Evolutionary conservation across 2,797 vertebrate species (phyloP).

Genomic region (Glyptemys insculpta): DNA sequence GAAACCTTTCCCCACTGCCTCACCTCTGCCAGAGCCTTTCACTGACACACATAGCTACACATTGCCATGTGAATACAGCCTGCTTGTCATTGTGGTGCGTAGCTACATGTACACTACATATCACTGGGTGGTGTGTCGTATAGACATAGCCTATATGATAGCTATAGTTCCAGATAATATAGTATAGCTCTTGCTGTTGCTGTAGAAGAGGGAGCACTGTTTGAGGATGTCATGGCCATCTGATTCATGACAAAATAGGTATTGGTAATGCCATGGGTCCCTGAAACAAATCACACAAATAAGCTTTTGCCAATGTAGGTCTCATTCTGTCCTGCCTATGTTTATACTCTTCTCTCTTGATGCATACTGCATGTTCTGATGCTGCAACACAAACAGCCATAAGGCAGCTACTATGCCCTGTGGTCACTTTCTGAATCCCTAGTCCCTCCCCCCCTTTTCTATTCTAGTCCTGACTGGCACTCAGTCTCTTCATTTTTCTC

Average conservation of each 20-base stretch:
- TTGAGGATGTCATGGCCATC: conserved; percentile 41
- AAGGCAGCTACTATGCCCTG: background rate
- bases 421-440: background rate
- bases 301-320: conserved; percentile 13
- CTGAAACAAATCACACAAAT: conserved; percentile 43
- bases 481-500: background rate
- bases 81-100: background rate
- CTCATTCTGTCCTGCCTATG: background rate
- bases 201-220: accelerated
- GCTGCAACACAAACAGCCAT: conserved; percentile 40
- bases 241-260: conserved; percentile 46
- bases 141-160: background rate
- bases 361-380: conserved; percentile 5
- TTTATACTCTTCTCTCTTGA: conserved; percentile 4
- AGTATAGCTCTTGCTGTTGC: conserved; percentile 18
- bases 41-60: background rate
- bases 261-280: background rate
- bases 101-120: background rate
- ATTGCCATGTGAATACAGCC: background rate
- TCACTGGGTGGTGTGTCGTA: too few relatives aligned
- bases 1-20: background rate
- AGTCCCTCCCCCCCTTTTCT: background rate
- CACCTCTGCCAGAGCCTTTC: background rate
- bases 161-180: conserved; percentile 55
- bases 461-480: background rate